Conservation (phyloP, 1,140 invertebrate genomes). For the Atta colombica region DNA sequence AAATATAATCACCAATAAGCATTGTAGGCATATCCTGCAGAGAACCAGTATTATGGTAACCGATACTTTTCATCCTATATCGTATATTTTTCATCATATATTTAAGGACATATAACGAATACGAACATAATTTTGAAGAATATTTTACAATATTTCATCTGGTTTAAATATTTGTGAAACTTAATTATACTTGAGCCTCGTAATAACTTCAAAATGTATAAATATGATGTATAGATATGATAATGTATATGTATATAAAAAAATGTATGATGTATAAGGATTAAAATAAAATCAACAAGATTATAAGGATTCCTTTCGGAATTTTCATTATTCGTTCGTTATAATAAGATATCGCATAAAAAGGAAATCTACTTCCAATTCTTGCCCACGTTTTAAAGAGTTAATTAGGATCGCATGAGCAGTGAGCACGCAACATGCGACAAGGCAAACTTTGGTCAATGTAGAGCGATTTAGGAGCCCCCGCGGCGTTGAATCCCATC, state of each 20-base stretch:
- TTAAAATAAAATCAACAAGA: no score
- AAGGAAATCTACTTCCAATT: neutral
- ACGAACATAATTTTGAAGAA: neutral
- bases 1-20: conserved; percentile 21
- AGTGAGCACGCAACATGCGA: neutral
- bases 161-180: neutral
- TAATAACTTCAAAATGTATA: neutral
- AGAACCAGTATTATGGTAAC: neutral
- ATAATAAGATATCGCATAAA: neutral
- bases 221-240: neutral
- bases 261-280: neutral
- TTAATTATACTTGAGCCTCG: neutral
- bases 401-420: conserved; percentile 35
- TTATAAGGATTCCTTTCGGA: no score
- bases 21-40: neutral
- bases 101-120: conserved; percentile 31
- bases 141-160: neutral
- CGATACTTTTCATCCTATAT: neutral
- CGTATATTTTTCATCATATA: no score
- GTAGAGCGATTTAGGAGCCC: neutral
- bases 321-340: neutral
- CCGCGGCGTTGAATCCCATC: conserved; percentile 35
- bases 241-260: neutral
- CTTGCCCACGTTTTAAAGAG: neutral
- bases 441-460: conserved; percentile 18